These are phyloP conservation scores for Carpatolechia fugitivella DNA, from an alignment of 2,888 invertebrate genomes.

Conservation along the genomic window DNA sequence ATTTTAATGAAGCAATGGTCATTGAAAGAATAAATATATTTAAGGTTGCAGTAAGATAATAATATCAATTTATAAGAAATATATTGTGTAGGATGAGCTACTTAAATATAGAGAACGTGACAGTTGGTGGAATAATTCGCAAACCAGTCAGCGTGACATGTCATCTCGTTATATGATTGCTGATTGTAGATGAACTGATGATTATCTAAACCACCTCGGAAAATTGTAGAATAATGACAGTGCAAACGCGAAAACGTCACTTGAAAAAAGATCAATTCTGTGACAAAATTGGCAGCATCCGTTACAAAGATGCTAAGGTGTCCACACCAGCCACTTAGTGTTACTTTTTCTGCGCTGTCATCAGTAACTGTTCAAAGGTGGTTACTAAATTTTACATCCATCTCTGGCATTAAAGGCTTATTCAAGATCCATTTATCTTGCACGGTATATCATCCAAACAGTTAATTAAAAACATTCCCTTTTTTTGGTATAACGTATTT, in stretches of 20 bases:
- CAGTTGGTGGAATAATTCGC: neutral
- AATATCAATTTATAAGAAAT: too few species aligned
- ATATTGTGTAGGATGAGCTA: too few species aligned
- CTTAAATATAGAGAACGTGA: neutral
- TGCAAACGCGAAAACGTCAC: neutral
- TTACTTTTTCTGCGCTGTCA: neutral
- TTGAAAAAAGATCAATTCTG: slow-evolving; percentile 3
- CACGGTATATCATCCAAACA: too few species aligned
- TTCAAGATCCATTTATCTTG: too few species aligned
- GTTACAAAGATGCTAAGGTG: neutral
- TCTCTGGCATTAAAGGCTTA: too few species aligned
- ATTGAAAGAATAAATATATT: too few species aligned
- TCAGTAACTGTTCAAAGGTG: too few species aligned
- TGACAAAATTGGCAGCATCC: slow-evolving; percentile 2
- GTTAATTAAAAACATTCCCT: too few species aligned
- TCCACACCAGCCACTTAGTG: neutral
- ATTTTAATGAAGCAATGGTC: too few species aligned
- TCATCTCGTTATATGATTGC: neutral
- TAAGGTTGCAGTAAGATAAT: too few species aligned
- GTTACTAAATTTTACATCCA: too few species aligned
- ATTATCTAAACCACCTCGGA: slow-evolving; percentile 3
- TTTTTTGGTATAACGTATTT: too few species aligned
- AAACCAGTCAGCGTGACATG: neutral
- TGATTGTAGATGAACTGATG: neutral
- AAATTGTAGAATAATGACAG: neutral